phyloP scores from a whole-genome alignment of 2,888 invertebrate species.

The Nephrotoma flavescens region DNA sequence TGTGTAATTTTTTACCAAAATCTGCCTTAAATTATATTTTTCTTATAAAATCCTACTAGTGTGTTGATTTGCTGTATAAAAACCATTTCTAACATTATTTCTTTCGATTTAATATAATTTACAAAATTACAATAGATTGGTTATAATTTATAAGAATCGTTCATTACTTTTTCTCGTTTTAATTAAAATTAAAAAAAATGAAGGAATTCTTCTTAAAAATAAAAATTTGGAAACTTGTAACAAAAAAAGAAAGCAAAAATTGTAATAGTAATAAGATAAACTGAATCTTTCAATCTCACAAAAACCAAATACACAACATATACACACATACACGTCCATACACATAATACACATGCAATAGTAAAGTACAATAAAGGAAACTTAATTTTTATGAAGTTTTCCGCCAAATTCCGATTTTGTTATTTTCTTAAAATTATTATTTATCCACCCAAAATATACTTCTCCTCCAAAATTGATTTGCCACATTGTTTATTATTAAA shows the following conservation, averaged over 20 bases:
- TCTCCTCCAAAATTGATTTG: neutral
- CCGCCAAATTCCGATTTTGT: neutral
- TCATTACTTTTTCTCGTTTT: neutral
- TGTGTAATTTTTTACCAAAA: conserved; percentile 44
- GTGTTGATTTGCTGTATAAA: conserved; percentile 13
- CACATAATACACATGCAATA: neutral
- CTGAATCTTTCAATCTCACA: neutral
- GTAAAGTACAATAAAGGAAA: neutral
- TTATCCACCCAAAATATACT: neutral
- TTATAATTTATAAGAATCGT: neutral
- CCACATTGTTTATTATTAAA: neutral
- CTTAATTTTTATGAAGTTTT: neutral
- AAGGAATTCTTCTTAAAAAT: neutral
- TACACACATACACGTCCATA: neutral
- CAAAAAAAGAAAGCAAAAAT: neutral
- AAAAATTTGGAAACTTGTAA: neutral
- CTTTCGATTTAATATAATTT: neutral
- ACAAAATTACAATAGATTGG: neutral
- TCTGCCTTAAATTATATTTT: conserved; percentile 54
- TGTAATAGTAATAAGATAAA: neutral
- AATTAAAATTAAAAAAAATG: neutral
- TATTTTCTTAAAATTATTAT: neutral
- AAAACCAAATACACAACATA: neutral
- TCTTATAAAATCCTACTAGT: conserved; percentile 30
- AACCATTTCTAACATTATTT: conserved; percentile 8